Evolutionary conservation across 2,113 vertebrate species (phyloP), one percentile per base, ranked within the genome.

Genomic region (Vulpes vulpes): DNA sequence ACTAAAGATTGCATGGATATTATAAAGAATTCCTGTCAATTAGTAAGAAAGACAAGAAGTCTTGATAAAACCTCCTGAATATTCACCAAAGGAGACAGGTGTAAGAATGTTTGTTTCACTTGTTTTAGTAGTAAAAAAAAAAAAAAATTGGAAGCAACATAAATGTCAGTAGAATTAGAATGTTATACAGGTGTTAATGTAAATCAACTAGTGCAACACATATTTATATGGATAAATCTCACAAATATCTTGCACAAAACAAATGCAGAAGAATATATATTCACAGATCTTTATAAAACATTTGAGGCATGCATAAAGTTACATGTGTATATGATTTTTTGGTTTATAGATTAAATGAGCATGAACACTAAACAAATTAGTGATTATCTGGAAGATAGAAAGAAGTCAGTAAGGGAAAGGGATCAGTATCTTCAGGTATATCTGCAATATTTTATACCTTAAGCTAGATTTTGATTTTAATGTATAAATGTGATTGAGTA

Each of bases 101-200:
- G 53, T 51, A 93, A 67, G 16, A 89, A 49, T 87, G 35, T 79
- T 79, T 96, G 90, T 73, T 71, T 96, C 15, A 79, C 53, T 10
- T 6, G 67, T 69, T 83, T 17, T 87, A 60, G 9, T 74, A 57
- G 12, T 87, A 78, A 88, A 91, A 76, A 76, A 35, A 35, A 62
- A 65, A 65, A 65, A 43, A 81, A 60, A 35, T 57, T 51, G 5
- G 5, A 84, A 94, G n/a, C 6, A 74, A 62, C 16, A 32, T 17
- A 51, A 84, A 59, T 84, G 11, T 27, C 11, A 62, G 32, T 55
- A 30, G 32, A 76, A 88, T 84, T 69, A 93, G 22, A 96, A 89
- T 55, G 57, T 25, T 93, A 32, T 80, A 32, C 2, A 62, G 82
- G 15, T 69, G 2, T 67, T 96, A 83, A 59, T 65, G 27, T 35